phyloP scores from a whole-genome alignment of 2,113 vertebrate genomes.

The Petrocephalus zakoni region DNA sequence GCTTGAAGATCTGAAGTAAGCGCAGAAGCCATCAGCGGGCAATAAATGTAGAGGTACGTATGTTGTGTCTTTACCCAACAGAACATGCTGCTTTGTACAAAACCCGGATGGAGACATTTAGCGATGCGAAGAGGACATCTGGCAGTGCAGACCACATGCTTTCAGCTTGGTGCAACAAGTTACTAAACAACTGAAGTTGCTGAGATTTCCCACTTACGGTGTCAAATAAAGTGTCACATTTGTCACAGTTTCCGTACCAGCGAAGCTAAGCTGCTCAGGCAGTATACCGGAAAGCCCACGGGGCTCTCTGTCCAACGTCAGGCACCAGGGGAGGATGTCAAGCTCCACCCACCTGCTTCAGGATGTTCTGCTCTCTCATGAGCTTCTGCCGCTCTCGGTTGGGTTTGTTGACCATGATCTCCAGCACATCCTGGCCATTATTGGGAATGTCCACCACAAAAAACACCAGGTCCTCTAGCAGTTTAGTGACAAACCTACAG shows the following conservation, averaged over 20 bases:
- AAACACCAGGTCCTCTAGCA: conserved; percentile 93
- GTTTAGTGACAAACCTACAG: conserved; percentile 87
- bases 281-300: background rate
- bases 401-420: conserved; percentile 94
- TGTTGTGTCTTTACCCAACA: background rate
- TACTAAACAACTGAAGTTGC: background rate
- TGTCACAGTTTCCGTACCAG: background rate
- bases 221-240: background rate
- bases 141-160: background rate
- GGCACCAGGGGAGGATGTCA: background rate
- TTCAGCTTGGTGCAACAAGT: background rate
- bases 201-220: background rate
- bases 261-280: background rate
- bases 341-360: conserved; percentile 77
- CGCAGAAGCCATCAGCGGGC: background rate
- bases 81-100: background rate
- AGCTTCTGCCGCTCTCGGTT: conserved; percentile 96
- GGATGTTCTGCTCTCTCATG: conserved; percentile 98
- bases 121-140: background rate
- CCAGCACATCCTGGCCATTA: conserved; percentile 89
- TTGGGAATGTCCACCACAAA: conserved; percentile 98
- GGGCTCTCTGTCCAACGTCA: background rate
- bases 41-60: background rate
- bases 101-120: background rate
- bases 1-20: conserved; percentile 85